Evolutionary conservation across 2,113 vertebrate genomes (phyloP).

Genomic region (Psittacus erithacus): DNA sequence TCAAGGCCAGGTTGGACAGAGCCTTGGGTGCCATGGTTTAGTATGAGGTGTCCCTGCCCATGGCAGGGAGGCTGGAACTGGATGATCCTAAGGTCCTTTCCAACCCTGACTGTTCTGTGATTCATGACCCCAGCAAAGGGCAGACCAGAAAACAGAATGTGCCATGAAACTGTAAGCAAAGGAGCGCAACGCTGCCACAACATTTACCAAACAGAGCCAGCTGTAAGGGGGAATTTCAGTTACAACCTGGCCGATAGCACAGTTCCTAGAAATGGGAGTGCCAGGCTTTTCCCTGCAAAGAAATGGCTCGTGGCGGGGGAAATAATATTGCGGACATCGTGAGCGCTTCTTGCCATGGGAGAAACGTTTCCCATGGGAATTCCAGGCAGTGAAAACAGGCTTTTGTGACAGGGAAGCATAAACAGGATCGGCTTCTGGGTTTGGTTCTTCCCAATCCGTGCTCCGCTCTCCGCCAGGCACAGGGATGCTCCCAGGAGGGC

Average conservation of each 20-base stretch:
- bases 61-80: too few species aligned
- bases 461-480: background rate
- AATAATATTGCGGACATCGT: background rate
- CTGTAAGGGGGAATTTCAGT: background rate
- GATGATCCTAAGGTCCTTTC: too few species aligned
- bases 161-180: background rate
- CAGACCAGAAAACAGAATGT: background rate
- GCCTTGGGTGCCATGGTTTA: too few species aligned
- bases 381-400: background rate
- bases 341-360: background rate
- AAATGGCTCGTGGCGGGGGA: rapidly evolving
- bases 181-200: background rate
- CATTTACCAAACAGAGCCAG: background rate
- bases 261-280: background rate
- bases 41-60: too few species aligned
- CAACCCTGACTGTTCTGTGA: too few species aligned
- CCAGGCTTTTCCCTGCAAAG: background rate
- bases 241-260: background rate
- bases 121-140: rapidly evolving
- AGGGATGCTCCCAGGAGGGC: background rate
- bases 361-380: background rate
- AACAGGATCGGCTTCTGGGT: background rate
- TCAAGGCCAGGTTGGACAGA: too few species aligned
- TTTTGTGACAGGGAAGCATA: background rate
- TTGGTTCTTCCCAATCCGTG: background rate